Evolutionary conservation across 2,797 vertebrate species (phyloP), one percentile per base, ranked within the genome.

Genomic region (Tragopan temminckii): DNA sequence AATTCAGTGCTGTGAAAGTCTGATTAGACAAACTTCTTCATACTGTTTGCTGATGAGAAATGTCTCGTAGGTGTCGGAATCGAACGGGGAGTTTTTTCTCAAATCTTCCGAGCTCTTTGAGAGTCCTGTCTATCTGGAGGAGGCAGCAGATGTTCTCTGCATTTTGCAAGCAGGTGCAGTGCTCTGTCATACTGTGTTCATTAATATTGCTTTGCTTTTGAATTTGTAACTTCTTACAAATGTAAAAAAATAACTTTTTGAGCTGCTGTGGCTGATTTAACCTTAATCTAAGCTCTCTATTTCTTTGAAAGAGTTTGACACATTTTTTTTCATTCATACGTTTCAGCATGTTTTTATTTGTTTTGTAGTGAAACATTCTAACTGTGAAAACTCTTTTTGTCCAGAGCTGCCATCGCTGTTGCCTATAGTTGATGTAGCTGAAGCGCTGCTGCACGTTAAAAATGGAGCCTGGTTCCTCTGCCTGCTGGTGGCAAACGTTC

Each of bases 401-500:
- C 5, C 74, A 99, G 99, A 99, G 90, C 97, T 99, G 67, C 99
- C 99, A 1, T 99, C 99, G 1, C 96, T 99, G 93, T 96, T 99
- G 94, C 99, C 99, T 1, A 99, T 99, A n/a, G 98, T 99, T 40
- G 99, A 99, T 23, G 99, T 99, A 85, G 99, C 99, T 1, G 99
- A 99, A 95, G 99, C 99, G 76, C 97, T 99, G 96, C 97, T 99
- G 31, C 99, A 99, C 2, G 98, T 99, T 80, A 99, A 98, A 55
- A 99, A 99, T 1, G 99, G 99, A 55, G 98, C 99, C 94, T 99
- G 99, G 99, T 99, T 99, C 96, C 98, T 99, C 71, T 99, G 99
- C 97, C 98, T 99, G 31, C 97, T 99, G 87, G 99, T 99, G 80
- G 99, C 99, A 95, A 99, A 99, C 15, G 99, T 99, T 91, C 99